Base-by-base conservation (phyloP, 2,888 invertebrate genomes). In the Erebia epiphron region DNA sequence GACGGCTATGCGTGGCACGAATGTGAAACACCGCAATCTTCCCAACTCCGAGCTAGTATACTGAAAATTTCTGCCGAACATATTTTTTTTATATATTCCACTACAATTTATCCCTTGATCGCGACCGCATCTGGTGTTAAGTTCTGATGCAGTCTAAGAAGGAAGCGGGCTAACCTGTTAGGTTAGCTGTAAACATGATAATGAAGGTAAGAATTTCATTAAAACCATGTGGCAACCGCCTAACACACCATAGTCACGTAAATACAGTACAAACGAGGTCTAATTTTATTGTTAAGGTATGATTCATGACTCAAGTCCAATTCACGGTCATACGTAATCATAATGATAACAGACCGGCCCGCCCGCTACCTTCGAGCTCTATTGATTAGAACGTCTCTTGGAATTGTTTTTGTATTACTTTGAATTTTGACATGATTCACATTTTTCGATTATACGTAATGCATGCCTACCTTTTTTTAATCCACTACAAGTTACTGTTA, bases 241-340 rank as follows among this genome's bases (percentile, higher is more conserved):
- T 52, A 10, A 64, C 16, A 26, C n/a, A 63, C 2, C 54, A 4
- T 26, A 35, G 26, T 60, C 46, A 46, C 46, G 18, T 41, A 65
- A 65, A 41, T 41, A 52, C 13, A n/a, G 43, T 21, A n/a, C 56
- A 66, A 66, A 57, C 66, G 43, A 66, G 46, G 4, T 58, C 63
- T 62, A 65, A 65, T 69, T 71, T 61, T 60, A 69, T 69, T 66
- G 68, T 69, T 68, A 62, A 49, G n/a, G 16, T 7, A 62, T 62
- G 70, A 68, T 49, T 68, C 66, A 69, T 71, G 67, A 70, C 50
- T 62, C 70, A 73, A 68, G 18, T 65, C 61, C 49, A 11, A 60
- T 62, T 50, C 65, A 65, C 54, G 64, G 65, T 70, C 73, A 62
- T 68, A 13, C 68, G 68, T 73, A 70, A 68, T 72, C 68, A 63